These are phyloP conservation scores for Myioborus miniatus DNA, from an alignment of 2,797 vertebrate genomes.

Conservation along the genomic window DNA sequence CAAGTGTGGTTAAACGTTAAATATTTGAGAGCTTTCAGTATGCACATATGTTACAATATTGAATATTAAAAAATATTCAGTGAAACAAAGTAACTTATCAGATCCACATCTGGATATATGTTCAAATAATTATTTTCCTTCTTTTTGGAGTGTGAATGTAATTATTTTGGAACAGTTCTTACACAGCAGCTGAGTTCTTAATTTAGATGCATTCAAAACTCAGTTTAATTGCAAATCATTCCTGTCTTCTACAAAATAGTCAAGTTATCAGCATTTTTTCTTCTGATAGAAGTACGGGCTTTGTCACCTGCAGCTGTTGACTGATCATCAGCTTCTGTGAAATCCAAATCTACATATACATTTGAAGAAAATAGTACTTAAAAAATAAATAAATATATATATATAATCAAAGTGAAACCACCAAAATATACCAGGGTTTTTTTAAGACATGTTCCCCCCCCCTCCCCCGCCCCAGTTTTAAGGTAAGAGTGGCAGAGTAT, in stretches of 20 bases:
- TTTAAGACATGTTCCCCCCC: not conserved
- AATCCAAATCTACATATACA: not conserved
- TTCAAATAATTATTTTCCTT: not conserved
- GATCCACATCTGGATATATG: not conserved
- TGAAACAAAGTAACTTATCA: not conserved
- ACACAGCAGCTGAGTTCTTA: not conserved
- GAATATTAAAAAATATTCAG: not conserved
- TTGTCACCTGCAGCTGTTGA: not conserved
- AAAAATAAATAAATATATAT: not conserved
- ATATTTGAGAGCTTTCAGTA: not conserved
- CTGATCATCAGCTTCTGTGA: not conserved
- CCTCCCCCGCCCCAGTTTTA: not conserved
- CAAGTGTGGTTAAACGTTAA: not conserved
- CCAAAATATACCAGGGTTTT: not conserved
- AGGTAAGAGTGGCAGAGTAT: not conserved
- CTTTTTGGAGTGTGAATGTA: not conserved
- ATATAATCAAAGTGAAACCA: not conserved
- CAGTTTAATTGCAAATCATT: slow-evolving; percentile 1
- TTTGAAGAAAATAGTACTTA: not conserved
- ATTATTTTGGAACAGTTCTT: not conserved
- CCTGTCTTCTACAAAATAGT: not conserved
- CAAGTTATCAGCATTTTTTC: not conserved
- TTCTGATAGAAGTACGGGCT: not conserved
- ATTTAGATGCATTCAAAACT: slow-evolving; percentile 3
- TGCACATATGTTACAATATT: not conserved